These are phyloP conservation scores for Leptinotarsa defecta DNA, from an alignment of 1,140 invertebrate species.

Conservation along the genomic window DNA sequence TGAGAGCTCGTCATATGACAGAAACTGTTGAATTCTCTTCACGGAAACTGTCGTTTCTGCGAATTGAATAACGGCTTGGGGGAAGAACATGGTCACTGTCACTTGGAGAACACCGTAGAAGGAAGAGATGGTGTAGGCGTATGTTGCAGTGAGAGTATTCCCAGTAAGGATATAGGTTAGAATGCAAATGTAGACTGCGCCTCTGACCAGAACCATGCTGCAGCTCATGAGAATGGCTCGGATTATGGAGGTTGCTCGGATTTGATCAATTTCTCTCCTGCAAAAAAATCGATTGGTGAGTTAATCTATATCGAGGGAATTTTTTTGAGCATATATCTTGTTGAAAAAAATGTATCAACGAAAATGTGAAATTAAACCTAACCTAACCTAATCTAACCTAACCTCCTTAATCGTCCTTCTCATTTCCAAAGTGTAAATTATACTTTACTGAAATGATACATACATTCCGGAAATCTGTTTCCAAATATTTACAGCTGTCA, in stretches of 20 bases:
- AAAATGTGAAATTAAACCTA: no score
- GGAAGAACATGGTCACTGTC: constrained; percentile 76
- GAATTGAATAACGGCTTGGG: constrained; percentile 64
- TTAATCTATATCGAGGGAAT: no score
- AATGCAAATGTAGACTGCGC: constrained; percentile 78
- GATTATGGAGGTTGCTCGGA: constrained; percentile 59
- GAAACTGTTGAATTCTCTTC: constrained; percentile 69
- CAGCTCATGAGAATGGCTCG: constrained; percentile 76
- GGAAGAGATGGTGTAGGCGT: constrained; percentile 74
- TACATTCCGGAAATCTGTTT: no score
- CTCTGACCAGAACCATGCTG: constrained; percentile 72
- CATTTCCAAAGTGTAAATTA: no score
- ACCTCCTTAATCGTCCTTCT: no score
- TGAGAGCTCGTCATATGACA: constrained; percentile 66
- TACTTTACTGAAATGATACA: no score
- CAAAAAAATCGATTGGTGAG: constrained; percentile 12
- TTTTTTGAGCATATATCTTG: no score
- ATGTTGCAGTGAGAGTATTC: constrained; percentile 70
- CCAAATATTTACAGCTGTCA: no score
- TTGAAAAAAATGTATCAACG: no score
- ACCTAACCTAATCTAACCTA: no score
- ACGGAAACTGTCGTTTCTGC: constrained; percentile 73
- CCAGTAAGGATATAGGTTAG: constrained; percentile 75
- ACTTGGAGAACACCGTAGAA: constrained; percentile 74
- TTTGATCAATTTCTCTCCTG: constrained; percentile 52